Conservation (phyloP, 2,797 vertebrate genomes). For the Cephalopachus bancanus region DNA sequence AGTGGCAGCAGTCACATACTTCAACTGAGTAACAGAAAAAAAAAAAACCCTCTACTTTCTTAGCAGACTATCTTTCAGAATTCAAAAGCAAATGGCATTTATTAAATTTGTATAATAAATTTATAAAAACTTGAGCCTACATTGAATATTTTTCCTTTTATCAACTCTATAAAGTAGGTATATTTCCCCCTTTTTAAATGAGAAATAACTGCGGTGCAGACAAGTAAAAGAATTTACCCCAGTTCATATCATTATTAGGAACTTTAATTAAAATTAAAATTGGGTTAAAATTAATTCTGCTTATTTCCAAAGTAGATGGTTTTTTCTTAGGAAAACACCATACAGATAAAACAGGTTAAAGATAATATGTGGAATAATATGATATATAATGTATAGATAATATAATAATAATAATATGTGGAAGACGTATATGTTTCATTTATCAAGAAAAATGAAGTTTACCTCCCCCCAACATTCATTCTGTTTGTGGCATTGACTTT, state of each 20-base stretch:
- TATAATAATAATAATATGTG: background rate
- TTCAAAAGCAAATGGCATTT: background rate
- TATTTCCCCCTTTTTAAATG: no score
- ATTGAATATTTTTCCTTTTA: no score
- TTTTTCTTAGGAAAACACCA: background rate
- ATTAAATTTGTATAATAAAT: no score
- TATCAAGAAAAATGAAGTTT: background rate
- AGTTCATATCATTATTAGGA: no score
- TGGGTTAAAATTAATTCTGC: background rate
- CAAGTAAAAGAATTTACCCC: no score
- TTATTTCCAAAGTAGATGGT: background rate
- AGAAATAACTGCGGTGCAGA: no score
- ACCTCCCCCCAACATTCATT: background rate
- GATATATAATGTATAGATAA: no score
- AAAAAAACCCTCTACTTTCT: background rate
- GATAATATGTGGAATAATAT: background rate
- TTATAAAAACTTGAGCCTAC: no score
- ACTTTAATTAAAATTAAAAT: no score
- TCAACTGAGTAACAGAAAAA: background rate
- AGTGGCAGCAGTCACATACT: slow-evolving; percentile 84
- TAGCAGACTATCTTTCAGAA: background rate
- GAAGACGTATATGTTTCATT: background rate
- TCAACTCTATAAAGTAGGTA: no score
- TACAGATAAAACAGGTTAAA: background rate
- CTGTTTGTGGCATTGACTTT: background rate